Evolutionary conservation across 2,888 invertebrate genomes (phyloP).

Genomic region (Seira musarum): DNA sequence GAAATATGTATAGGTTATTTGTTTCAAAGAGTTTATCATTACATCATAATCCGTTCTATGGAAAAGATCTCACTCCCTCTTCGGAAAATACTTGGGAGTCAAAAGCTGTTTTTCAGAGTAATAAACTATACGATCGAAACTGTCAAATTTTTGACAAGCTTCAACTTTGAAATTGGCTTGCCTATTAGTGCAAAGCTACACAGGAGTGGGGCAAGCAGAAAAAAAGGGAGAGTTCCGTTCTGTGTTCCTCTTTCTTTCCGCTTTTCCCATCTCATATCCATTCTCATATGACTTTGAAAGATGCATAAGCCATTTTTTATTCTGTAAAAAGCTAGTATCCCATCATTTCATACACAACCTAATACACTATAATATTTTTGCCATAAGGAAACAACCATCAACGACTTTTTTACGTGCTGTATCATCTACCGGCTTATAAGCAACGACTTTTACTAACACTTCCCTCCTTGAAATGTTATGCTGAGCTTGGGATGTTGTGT

Average conservation of each 20-base stretch:
- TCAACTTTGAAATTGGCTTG: constrained; percentile 40
- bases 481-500: not conserved
- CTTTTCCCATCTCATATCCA: not conserved
- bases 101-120: constrained; percentile 17
- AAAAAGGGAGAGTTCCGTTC: not conserved
- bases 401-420: not conserved
- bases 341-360: constrained; percentile 19
- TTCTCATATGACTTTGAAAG: constrained; percentile 43
- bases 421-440: not conserved
- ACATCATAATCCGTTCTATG: constrained; percentile 13
- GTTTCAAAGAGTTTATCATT: constrained; percentile 35
- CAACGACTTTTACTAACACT: not conserved
- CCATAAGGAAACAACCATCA: not conserved
- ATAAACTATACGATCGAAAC: constrained; percentile 49
- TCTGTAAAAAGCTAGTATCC: constrained; percentile 6
- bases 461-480: no score
- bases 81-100: not conserved
- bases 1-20: not conserved
- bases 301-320: constrained; percentile 36
- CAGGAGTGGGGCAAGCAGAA: constrained; percentile 13
- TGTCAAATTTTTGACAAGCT: constrained; percentile 54
- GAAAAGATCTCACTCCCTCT: not conserved
- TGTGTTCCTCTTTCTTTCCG: no score
- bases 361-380: not conserved
- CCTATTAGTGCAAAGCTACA: constrained; percentile 13